Base-by-base conservation (phyloP, 2,888 invertebrate species). In the Epinotia bilunana region DNA sequence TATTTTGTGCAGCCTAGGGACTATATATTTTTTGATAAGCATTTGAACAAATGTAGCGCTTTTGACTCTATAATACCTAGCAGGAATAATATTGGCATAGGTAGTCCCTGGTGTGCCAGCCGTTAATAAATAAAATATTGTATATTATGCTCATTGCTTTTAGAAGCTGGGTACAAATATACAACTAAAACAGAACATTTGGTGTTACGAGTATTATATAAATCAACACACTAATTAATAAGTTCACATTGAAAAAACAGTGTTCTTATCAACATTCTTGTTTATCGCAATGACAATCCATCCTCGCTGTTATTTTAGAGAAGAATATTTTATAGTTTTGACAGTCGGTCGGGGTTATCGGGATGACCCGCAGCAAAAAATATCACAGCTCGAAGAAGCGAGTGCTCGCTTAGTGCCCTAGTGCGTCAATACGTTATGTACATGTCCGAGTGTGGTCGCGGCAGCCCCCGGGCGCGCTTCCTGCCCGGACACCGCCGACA, bases 251-350 rank as follows among this genome's bases (percentile, higher is more conserved):
- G 33, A 69, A 65, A 73, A 65, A 72, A 75, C 80, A 76, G 72
- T 76, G 70, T 80, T 78, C 81, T 85, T 85, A 86, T 83, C 79
- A 80, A 83, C 58, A 86, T 84, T 64, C 58, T 82, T 78, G 82
- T 80, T 86, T 87, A 87, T 88, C 86, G 82, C 78, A 83, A 83
- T 81, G 86, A 85, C 87, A 85, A 86, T 83, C 83, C 72, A 75
- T 72, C 72, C 71, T 67, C 77, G 75, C 65, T 76, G 76, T 74
- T 77, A 72, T 75, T 72, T 53, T 67, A 63, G 79, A 77, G 79
- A 80, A 78, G 77, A 76, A 72, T 79, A 78, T 78, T 75, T 75
- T 72, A 75, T 79, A 78, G 80, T 80, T 80, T 81, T 78, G 81
- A 79, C 77, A 80, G 78, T 76, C 75, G 73, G 72, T 70, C 76